Percentiles rank a stretch among this genome's conserved stretches.
Conservation (phyloP, 2,888 invertebrate species). For the Seira sanloemensis region DNA sequence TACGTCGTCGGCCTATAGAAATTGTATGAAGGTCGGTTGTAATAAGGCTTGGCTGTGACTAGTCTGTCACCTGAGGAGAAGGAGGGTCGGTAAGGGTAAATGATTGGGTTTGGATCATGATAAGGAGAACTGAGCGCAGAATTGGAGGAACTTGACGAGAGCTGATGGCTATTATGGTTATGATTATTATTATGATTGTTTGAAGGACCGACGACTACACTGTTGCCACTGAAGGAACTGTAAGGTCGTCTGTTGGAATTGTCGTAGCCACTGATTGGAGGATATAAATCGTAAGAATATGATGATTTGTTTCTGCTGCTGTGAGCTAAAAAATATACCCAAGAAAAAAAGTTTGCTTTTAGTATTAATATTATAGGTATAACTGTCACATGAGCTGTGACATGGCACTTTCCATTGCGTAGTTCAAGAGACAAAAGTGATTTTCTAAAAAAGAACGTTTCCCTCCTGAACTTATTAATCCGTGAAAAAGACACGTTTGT, state of each 20-base stretch:
- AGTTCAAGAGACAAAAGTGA: too few species aligned
- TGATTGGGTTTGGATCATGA: conserved; percentile 20
- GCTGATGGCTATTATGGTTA: conserved; percentile 25
- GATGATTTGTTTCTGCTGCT: conserved; percentile 68
- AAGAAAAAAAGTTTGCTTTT: conserved; percentile 12
- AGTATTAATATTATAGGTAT: too few species aligned
- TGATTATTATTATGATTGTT: not conserved
- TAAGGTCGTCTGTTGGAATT: conserved; percentile 51
- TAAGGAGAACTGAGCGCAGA: conserved; percentile 38
- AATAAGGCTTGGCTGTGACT: conserved; percentile 57
- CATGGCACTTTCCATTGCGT: too few species aligned
- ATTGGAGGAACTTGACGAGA: conserved; percentile 51
- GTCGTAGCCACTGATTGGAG: conserved; percentile 33
- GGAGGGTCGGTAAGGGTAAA: conserved; percentile 70
- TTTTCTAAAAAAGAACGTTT: too few species aligned
- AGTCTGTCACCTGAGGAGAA: conserved; percentile 41
- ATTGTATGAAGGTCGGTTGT: conserved; percentile 67
- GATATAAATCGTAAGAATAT: conserved; percentile 64
- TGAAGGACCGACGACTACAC: conserved; percentile 15
- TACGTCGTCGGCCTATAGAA: conserved; percentile 69
- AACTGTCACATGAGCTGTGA: too few species aligned
- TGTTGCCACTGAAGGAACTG: conserved; percentile 33
- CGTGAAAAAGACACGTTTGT: conserved; percentile 50
- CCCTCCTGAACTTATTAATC: conserved; percentile 51
- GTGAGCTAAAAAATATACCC: conserved; percentile 51